A percentile compares a stretch with the other conserved stretches of the same genome.
phyloP scores from a whole-genome alignment of 2,888 invertebrate species.

The Lycophotia porphyrea region DNA sequence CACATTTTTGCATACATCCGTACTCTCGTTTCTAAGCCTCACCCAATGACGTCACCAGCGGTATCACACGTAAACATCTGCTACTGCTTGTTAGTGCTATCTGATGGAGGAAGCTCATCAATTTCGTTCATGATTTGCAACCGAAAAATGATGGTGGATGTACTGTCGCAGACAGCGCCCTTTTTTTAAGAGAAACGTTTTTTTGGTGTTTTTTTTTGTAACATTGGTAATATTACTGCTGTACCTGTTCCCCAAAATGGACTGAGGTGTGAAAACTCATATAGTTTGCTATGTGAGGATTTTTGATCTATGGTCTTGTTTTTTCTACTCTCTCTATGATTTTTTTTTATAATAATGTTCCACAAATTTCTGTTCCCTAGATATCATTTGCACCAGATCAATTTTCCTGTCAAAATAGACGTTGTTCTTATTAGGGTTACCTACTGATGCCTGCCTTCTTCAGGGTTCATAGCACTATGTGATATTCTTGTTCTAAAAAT shows the following conservation, averaged over 20 bases:
- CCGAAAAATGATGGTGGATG: conserved; percentile 62
- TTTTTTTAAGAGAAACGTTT: conserved; percentile 27
- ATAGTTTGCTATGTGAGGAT: background rate
- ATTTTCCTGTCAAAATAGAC: background rate
- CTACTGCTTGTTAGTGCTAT: conserved; percentile 72
- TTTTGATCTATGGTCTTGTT: background rate
- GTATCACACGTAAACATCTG: conserved; percentile 68
- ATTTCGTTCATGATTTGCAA: conserved; percentile 71
- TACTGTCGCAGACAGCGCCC: conserved; percentile 53
- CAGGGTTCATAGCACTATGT: background rate
- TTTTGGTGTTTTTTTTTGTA: background rate
- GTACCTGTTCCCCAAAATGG: background rate
- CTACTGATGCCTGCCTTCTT: background rate
- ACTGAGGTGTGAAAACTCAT: background rate
- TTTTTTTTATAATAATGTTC: background rate
- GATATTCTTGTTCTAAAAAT: background rate
- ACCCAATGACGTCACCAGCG: conserved; percentile 60
- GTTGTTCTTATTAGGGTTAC: background rate
- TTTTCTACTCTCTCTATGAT: background rate
- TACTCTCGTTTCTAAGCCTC: conserved; percentile 65
- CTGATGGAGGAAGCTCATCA: conserved; percentile 67
- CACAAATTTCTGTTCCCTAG: background rate
- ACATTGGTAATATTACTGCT: background rate
- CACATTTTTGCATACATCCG: conserved; percentile 38
- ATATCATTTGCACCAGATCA: background rate